Evolutionary conservation across 2,797 vertebrate species (phyloP).

Genomic region (Trematomus bernacchii): DNA sequence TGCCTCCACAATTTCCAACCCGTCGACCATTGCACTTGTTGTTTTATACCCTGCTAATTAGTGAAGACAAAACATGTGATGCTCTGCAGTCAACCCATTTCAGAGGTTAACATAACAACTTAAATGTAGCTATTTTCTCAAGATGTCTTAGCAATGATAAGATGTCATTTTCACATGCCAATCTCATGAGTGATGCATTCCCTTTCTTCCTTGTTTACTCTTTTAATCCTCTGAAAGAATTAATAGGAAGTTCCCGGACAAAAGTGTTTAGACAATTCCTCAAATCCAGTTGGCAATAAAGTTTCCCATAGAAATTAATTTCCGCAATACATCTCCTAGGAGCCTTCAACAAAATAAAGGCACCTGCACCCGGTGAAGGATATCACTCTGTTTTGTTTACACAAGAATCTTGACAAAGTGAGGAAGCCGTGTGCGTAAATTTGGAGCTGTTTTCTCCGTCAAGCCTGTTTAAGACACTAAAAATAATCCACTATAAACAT

Average conservation of each 20-base stretch:
- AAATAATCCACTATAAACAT: conserved; percentile 75
- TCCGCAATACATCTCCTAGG: conserved; percentile 29
- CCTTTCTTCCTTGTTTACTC: conserved; percentile 24
- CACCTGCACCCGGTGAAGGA: conserved; percentile 29
- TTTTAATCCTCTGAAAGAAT: background rate
- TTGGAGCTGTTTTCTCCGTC: conserved; percentile 36
- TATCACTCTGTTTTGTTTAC: conserved; percentile 19
- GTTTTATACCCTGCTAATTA: background rate
- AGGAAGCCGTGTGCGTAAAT: conserved; percentile 38
- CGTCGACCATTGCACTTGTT: background rate
- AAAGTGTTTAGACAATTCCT: conserved; percentile 18
- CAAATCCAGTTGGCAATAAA: conserved; percentile 4
- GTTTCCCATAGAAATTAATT: conserved; percentile 34
- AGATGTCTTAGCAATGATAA: background rate
- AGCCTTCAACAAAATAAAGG: background rate
- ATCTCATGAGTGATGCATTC: background rate
- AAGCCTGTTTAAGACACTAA: conserved; percentile 62
- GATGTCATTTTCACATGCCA: background rate
- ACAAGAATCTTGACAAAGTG: conserved; percentile 38
- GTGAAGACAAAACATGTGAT: background rate
- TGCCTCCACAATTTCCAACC: no score
- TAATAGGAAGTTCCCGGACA: background rate
- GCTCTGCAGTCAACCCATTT: background rate
- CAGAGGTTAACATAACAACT: background rate
- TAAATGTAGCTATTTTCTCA: background rate